Conservation (phyloP, 1,140 invertebrate genomes). For the Paralvinella palmiformis region DNA sequence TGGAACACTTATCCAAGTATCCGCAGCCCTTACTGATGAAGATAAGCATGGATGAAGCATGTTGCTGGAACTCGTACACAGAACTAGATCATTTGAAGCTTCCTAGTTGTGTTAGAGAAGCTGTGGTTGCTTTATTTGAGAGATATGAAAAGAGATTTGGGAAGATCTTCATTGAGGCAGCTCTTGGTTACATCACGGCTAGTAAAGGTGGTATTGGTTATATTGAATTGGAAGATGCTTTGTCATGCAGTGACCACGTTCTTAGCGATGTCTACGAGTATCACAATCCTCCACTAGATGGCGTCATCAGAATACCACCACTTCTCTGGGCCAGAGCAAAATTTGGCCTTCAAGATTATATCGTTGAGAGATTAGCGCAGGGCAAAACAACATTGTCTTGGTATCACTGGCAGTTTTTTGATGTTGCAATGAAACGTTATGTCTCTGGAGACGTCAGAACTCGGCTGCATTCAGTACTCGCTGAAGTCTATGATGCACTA, state of each 20-base stretch:
- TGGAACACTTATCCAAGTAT: too few relatives aligned
- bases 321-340: slow-evolving; percentile 64
- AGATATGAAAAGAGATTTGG: slow-evolving; percentile 41
- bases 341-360: slow-evolving; percentile 34
- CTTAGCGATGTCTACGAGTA: slow-evolving; percentile 36
- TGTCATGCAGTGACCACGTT: slow-evolving; percentile 45
- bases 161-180: slow-evolving; percentile 50
- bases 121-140: slow-evolving; percentile 37
- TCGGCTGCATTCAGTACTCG: slow-evolving; percentile 1
- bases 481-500: slow-evolving; percentile 2
- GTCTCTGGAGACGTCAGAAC: slow-evolving; percentile 68
- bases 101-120: slow-evolving; percentile 25
- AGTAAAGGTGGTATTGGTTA: slow-evolving; percentile 37
- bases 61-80: slow-evolving; percentile 27
- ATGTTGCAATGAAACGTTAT: slow-evolving; percentile 85
- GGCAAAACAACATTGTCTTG: slow-evolving; percentile 65
- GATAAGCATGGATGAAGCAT: neutral
- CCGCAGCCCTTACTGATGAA: neutral
- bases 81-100: slow-evolving; percentile 17
- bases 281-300: slow-evolving; percentile 41
- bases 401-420: slow-evolving; percentile 77
- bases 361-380: slow-evolving; percentile 63
- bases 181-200: slow-evolving; percentile 65
- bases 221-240: slow-evolving; percentile 45
- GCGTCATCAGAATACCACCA: slow-evolving; percentile 40